These are phyloP conservation scores for Dysmachus trigonus DNA, from an alignment of 2,888 invertebrate genomes.

Conservation along the genomic window DNA sequence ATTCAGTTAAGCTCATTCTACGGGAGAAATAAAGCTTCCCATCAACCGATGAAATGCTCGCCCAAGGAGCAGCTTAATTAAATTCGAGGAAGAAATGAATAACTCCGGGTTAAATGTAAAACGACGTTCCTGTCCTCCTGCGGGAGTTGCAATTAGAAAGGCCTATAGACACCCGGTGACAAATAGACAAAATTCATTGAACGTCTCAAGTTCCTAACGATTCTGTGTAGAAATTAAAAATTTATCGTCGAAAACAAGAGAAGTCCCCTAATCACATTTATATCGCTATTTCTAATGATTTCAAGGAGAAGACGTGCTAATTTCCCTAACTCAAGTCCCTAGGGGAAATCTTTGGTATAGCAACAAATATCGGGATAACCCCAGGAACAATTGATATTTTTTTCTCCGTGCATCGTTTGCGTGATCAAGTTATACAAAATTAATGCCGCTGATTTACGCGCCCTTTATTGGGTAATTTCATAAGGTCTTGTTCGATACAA, in stretches of 20 bases:
- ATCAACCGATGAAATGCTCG: not conserved
- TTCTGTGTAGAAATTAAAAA: not conserved
- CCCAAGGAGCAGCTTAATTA: slow-evolving; percentile 5
- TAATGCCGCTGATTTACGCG: not conserved
- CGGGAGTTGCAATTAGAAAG: not conserved
- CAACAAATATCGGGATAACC: not conserved
- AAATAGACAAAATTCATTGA: not conserved
- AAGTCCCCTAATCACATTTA: not conserved
- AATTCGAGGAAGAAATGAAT: slow-evolving; percentile 10
- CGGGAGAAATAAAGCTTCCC: not conserved
- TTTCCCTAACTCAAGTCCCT: not conserved
- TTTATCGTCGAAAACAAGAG: not conserved
- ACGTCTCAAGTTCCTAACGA: not conserved
- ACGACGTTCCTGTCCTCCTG: not conserved
- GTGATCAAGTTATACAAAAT: not conserved
- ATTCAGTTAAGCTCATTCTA: slow-evolving; percentile 10
- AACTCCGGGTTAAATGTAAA: not conserved
- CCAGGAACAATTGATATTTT: not conserved
- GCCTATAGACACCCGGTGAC: not conserved
- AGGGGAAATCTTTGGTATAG: not conserved
- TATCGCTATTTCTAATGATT: not conserved
- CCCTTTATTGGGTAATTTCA: not conserved
- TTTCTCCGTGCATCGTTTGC: not conserved
- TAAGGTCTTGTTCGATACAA: not conserved
- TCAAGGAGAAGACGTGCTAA: not conserved